Evolutionary conservation across 2,113 vertebrate species (phyloP), one percentile per base, ranked within the genome.

Genomic region (Potamarius usumacintae): DNA sequence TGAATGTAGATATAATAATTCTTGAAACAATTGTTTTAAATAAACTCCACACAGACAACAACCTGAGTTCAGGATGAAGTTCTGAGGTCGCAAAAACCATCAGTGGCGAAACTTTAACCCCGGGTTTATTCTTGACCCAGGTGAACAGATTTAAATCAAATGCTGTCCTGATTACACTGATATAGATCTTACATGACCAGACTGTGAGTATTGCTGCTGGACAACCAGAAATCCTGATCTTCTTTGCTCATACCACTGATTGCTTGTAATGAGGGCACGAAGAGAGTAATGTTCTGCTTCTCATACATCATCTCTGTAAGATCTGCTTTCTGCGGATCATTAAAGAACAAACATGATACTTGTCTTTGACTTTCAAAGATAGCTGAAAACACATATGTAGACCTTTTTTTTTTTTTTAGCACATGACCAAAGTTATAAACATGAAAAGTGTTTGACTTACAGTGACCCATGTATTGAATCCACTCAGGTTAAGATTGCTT

Each of bases 191-290:
- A 98, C 98, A 96, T 98, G 90, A 98, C 88, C 22, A 99, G 94
- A 88, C 93, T 92, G 25, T 94, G 93, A 48, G 98, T 94, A 88
- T 97, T 97, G 77, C 89, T 95, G 87, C 89, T 92, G 42, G 88
- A 84, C 74, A 95, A 92, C 98, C 98, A 99, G 88, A 97, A 98
- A 65, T 5, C 88, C 90, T 91, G 96, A 63, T 98, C 96, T 0
- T 96, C 94, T 60, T 94, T 80, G 62, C 94, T 94, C 96, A 99
- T 96, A 80, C 93, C 93, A 27, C 91, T 83, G 65, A 96, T 89
- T 7, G 97, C 97, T 89, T 91, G 91, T 22, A 90, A 93, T 52
- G 97, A 96, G 15, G 98, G 97, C 86, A 97, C 95, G 0, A 99
- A 94, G 55, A 99, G 72, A 0, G 98, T 99, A 81, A 98, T 3